Evolutionary conservation across 2,888 invertebrate genomes (phyloP), one percentile per base, ranked within the genome.

Genomic region (Caenorhabditis imperialis): DNA sequence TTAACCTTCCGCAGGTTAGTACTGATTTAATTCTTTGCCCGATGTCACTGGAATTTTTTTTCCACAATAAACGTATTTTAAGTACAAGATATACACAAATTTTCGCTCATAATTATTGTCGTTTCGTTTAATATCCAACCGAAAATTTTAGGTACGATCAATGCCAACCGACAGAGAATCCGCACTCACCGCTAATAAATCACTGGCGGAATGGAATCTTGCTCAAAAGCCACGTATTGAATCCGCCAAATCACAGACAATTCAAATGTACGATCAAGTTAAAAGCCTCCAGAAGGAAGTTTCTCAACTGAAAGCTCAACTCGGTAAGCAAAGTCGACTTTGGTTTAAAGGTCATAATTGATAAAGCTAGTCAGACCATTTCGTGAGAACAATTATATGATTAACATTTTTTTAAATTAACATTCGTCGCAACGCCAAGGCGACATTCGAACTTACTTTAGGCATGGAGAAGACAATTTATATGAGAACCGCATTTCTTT

Each of bases 121-220:
- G n/a, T n/a, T n/a, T n/a, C n/a, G n/a, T n/a, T n/a, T n/a, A n/a
- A n/a, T n/a, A n/a, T n/a, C n/a, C n/a, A n/a, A n/a, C n/a, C n/a
- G n/a, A 30, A 30, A 30, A 27, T 67, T 82, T 45, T 22, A 95
- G 92, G 92, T 95, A 1, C 93, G 93, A 88, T 92, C 92, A 74
- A 85, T 91, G 48, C 90, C 90, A 63, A 91, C 92, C 6, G 95
- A 96, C 85, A 94, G 94, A 86, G 95, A 96, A 88, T 92, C 93
- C 89, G 90, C 95, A 62, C 92, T 97, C 86, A 93, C 93, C 0
- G 93, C 93, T 82, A 97, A 96, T 89, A 93, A 94, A 88, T 93
- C 93, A 14, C 89, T 95, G 72, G 96, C 97, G 0, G 97, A 97
- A 88, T 93, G 92, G 85, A 98, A 97, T 89, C 90, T 98, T 47